Evolutionary conservation across 2,113 vertebrate species (phyloP).

Genomic region (Tauraco erythrolophus): DNA sequence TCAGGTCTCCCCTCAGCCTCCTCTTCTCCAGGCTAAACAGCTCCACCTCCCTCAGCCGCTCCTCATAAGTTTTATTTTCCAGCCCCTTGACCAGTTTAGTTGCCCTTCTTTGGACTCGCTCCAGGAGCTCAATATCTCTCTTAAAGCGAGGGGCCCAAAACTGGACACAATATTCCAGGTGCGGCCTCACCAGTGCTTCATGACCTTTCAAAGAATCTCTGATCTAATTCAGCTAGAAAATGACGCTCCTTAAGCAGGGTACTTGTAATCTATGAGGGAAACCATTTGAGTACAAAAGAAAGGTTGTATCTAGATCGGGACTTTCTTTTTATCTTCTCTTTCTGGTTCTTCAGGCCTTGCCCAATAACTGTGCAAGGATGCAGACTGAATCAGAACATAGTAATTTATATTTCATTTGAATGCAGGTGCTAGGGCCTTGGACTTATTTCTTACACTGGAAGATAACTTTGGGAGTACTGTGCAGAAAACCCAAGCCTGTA

Average conservation of each 20-base stretch:
- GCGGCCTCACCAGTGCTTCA: no score
- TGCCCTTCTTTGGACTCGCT: no score
- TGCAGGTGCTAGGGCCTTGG: neutral
- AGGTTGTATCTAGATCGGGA: neutral
- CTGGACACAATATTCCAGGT: no score
- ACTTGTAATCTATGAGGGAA: neutral
- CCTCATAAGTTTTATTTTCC: no score
- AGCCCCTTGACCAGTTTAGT: no score
- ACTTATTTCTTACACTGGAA: neutral
- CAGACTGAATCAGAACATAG: neutral
- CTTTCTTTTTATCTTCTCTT: neutral
- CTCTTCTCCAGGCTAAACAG: no score
- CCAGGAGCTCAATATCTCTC: no score
- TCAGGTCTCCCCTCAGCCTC: no score
- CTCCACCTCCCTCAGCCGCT: no score
- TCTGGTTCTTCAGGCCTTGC: neutral
- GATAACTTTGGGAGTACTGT: neutral
- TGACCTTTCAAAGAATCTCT: neutral
- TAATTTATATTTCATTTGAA: neutral
- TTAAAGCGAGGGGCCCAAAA: no score
- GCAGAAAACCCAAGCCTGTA: neutral
- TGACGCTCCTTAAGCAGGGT: neutral
- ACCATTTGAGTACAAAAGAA: neutral
- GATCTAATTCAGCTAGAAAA: neutral
- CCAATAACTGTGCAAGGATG: neutral